phyloP scores from a whole-genome alignment of 2,888 invertebrate species.

The Aspidiotus rigidus region DNA sequence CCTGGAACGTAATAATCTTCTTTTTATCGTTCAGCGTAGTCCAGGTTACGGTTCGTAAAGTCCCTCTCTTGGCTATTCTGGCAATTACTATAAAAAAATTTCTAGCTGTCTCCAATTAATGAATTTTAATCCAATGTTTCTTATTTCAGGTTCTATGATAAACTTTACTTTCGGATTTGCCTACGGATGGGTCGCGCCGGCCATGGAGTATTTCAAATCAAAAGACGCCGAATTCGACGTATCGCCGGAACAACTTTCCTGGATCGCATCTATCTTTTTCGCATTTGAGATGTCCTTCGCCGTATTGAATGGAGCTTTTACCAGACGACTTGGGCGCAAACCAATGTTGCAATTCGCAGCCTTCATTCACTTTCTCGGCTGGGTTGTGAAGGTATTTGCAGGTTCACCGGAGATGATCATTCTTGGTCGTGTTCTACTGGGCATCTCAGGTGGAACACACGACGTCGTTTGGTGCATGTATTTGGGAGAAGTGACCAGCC shows the following conservation, averaged over 20 bases:
- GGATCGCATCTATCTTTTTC: constrained; percentile 9
- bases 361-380: background rate
- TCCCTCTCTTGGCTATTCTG: too few relatives aligned
- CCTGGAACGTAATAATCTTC: too few relatives aligned
- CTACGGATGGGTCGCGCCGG: constrained; percentile 21
- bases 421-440: constrained; percentile 36
- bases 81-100: too few relatives aligned
- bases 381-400: constrained; percentile 10
- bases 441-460: constrained; percentile 37
- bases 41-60: too few relatives aligned
- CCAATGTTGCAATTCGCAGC: too few relatives aligned
- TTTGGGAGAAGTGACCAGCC: constrained; percentile 37
- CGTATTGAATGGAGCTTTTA: background rate
- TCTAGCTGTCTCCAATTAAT: too few relatives aligned
- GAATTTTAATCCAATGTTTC: too few relatives aligned
- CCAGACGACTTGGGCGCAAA: constrained; percentile 15
- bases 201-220: constrained; percentile 1
- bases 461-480: constrained; percentile 37
- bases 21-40: too few relatives aligned
- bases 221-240: background rate
- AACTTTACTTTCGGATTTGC: background rate
- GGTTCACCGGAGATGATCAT: constrained; percentile 31
- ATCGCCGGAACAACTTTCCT: constrained; percentile 14
- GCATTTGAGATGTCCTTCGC: background rate
- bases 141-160: too few relatives aligned